Percentiles rank a stretch among this genome's conserved stretches.
Conservation (phyloP, 2,797 vertebrate species). For the Argya squamiceps region DNA sequence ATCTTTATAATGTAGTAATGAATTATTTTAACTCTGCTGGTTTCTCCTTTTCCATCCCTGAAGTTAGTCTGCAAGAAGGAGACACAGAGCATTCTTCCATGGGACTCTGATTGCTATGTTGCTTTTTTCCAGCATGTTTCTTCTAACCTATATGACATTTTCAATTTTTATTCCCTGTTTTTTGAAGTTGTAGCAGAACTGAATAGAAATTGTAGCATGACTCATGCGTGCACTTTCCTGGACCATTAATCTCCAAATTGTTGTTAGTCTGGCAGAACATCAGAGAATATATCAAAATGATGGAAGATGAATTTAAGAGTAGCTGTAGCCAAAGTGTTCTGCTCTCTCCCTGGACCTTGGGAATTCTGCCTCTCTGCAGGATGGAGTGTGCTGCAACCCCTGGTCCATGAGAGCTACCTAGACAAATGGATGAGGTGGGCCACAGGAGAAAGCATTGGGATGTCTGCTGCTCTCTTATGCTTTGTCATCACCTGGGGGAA, state of each 20-base stretch:
- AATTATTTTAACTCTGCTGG: neutral
- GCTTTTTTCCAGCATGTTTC: neutral
- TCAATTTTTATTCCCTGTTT: neutral
- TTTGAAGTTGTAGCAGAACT: neutral
- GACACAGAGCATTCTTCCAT: neutral
- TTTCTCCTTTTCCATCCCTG: neutral
- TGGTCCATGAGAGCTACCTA: neutral
- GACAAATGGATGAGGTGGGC: neutral
- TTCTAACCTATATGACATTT: neutral
- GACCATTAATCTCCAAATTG: neutral
- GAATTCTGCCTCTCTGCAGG: neutral
- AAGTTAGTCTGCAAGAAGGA: neutral
- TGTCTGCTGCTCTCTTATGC: neutral
- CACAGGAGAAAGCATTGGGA: neutral
- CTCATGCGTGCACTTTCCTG: neutral
- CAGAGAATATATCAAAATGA: neutral
- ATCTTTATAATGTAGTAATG: neutral
- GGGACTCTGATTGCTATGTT: neutral
- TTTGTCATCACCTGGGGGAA: neutral
- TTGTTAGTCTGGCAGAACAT: neutral
- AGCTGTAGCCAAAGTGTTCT: neutral
- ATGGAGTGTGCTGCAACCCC: accelerated
- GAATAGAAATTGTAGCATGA: neutral
- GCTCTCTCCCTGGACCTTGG: neutral
- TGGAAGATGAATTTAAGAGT: neutral